phyloP scores from a whole-genome alignment of 1,140 invertebrate species.

The Trigoniulus corallinus region DNA sequence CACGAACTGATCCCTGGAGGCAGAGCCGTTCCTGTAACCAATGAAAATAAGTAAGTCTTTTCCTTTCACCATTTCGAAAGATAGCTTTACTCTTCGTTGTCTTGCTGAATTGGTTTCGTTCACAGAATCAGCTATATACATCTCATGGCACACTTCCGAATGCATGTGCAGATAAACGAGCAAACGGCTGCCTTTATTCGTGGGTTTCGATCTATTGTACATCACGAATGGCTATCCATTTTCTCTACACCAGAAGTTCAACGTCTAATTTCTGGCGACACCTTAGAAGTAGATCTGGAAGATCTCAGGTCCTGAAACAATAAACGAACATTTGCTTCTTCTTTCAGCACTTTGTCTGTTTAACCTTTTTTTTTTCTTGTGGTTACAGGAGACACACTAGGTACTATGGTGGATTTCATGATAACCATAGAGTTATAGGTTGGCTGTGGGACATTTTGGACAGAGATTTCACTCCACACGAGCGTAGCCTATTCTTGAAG shows the following conservation, averaged over 20 bases:
- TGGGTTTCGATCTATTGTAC: slow-evolving; percentile 90
- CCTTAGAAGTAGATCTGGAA: slow-evolving; percentile 69
- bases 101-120: slow-evolving; percentile 12
- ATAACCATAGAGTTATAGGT: slow-evolving; percentile 89
- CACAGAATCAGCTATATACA: slow-evolving; percentile 90
- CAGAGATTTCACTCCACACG: slow-evolving; percentile 82
- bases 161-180: slow-evolving; percentile 91
- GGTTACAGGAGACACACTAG: slow-evolving; percentile 64
- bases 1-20: slow-evolving; percentile 88
- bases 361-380: slow-evolving; percentile 2
- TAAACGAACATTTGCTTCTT: background rate
- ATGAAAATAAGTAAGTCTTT: slow-evolving; percentile 75
- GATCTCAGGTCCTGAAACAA: slow-evolving; percentile 63
- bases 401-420: slow-evolving; percentile 98
- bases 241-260: slow-evolving; percentile 95
- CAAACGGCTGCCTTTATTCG: slow-evolving; percentile 91
- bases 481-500: slow-evolving; percentile 86
- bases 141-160: slow-evolving; percentile 93
- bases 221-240: slow-evolving; percentile 82
- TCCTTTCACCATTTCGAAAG: background rate
- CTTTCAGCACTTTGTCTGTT: background rate
- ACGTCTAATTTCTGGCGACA: slow-evolving; percentile 78
- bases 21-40: slow-evolving; percentile 76
- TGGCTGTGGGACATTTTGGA: slow-evolving; percentile 99
- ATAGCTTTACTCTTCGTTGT: background rate